These are phyloP conservation scores for Euzetes globulus DNA, from an alignment of 2,888 invertebrate genomes.

Conservation along the genomic window DNA sequence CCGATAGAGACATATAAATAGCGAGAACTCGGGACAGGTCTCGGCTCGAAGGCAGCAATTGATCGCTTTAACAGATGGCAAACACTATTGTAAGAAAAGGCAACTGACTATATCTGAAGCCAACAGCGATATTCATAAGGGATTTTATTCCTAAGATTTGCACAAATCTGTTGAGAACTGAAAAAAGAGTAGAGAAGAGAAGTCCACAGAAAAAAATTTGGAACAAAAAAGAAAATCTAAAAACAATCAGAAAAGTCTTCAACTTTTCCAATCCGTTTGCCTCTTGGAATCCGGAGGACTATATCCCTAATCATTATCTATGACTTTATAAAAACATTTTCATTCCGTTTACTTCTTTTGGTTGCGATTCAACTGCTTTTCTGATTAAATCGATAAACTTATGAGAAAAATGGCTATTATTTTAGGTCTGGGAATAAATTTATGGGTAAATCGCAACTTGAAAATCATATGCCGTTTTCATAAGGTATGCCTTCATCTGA, in stretches of 20 bases:
- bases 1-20: background rate
- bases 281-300: too few species aligned
- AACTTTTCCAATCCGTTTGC: too few species aligned
- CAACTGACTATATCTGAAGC: background rate
- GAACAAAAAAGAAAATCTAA: too few species aligned
- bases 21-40: background rate
- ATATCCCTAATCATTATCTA: too few species aligned
- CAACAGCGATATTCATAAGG: slow-evolving; percentile 10
- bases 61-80: background rate
- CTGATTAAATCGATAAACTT: background rate
- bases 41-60: background rate
- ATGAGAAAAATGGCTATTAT: background rate
- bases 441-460: background rate
- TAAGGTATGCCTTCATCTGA: background rate
- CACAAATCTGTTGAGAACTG: background rate
- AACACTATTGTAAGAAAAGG: too few species aligned
- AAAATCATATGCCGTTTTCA: background rate
- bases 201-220: background rate
- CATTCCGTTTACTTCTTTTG: too few species aligned
- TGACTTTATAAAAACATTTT: too few species aligned
- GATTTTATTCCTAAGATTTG: background rate
- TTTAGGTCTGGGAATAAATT: too few species aligned
- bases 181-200: background rate
- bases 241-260: too few species aligned
- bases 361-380: background rate